Evolutionary conservation across 2,113 vertebrate species (phyloP).

Genomic region (Hemichromis elongatus): DNA sequence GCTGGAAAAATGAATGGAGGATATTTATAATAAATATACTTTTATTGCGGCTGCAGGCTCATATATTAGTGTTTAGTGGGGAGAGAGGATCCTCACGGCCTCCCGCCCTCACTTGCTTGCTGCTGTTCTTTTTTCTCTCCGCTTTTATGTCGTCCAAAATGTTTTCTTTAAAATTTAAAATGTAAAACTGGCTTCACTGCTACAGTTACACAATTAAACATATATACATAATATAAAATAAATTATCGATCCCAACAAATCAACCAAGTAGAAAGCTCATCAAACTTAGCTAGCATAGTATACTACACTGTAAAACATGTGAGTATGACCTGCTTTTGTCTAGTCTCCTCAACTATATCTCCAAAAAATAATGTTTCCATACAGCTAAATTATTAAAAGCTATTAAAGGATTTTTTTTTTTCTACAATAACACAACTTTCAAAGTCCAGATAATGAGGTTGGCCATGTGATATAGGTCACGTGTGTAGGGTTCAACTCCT

Average conservation of each 20-base stretch:
- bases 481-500: not conserved
- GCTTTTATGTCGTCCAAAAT: not conserved
- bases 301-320: not conserved
- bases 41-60: conserved; percentile 46
- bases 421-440: not conserved
- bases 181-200: not conserved
- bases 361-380: not conserved
- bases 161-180: not conserved
- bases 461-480: not conserved
- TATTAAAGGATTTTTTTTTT: not conserved
- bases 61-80: conserved; percentile 36
- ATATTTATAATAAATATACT: conserved; percentile 54
- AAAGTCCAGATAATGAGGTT: not conserved
- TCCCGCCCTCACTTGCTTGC: not conserved
- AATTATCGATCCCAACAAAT: not conserved
- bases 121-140: not conserved
- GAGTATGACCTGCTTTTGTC: not conserved
- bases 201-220: not conserved
- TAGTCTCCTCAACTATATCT: not conserved
- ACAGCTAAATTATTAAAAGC: no score
- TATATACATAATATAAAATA: not conserved
- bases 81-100: not conserved
- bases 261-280: not conserved
- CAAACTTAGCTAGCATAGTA: not conserved
- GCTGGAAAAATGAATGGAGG: conserved; percentile 26